These are phyloP conservation scores for Hyalella azteca DNA, from an alignment of 2,888 invertebrate genomes.

Conservation along the genomic window DNA sequence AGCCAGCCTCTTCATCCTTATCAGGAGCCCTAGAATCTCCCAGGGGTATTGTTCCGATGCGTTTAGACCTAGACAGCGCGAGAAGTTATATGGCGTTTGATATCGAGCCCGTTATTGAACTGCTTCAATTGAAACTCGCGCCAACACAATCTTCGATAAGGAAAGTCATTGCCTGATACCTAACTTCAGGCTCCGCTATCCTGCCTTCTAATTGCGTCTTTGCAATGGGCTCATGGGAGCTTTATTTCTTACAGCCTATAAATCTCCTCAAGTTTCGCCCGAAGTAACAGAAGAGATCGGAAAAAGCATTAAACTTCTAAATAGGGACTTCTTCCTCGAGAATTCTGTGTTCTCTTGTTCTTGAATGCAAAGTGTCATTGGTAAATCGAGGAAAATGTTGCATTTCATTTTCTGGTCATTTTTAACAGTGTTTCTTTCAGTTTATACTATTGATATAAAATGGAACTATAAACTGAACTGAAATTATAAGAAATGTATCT, in stretches of 20 bases:
- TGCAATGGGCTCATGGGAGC: neutral
- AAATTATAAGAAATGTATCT: too few relatives aligned
- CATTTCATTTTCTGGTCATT: too few relatives aligned
- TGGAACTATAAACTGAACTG: too few relatives aligned
- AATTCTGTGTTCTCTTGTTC: neutral
- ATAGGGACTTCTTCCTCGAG: neutral
- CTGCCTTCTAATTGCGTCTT: neutral
- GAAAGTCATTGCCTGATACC: neutral
- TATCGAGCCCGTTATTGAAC: neutral
- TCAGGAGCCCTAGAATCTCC: slow-evolving; percentile 11
- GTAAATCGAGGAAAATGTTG: too few relatives aligned
- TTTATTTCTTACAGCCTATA: neutral
- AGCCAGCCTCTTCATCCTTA: neutral
- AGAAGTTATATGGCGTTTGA: slow-evolving; percentile 17
- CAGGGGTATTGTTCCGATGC: slow-evolving; percentile 17
- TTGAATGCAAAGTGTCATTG: too few relatives aligned
- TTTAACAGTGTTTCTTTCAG: too few relatives aligned
- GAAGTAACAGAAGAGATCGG: neutral
- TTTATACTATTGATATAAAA: too few relatives aligned
- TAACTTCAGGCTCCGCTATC: neutral
- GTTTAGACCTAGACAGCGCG: neutral
- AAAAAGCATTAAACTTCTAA: neutral
- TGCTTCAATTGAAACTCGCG: slow-evolving; percentile 19
- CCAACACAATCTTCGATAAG: neutral
- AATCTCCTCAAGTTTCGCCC: neutral